Percentiles rank a stretch among this genome's conserved stretches.
Evolutionary conservation across 2,888 invertebrate genomes (phyloP).

Genomic region (Vanessa cardui): DNA sequence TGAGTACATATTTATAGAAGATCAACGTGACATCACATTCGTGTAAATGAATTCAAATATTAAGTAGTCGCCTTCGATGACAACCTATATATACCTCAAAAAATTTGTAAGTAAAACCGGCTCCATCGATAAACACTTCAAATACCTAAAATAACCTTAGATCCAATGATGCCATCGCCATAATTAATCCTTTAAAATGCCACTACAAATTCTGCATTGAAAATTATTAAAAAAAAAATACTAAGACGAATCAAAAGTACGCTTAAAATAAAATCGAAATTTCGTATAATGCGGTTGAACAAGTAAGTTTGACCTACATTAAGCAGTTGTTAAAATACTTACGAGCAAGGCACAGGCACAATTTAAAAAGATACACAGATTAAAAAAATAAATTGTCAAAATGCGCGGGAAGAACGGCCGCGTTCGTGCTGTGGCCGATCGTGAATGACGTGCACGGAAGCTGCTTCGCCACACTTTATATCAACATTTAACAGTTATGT

Average conservation of each 20-base stretch:
- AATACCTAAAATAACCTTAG: constrained; percentile 14
- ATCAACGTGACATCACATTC: constrained; percentile 34
- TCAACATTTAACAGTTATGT: constrained; percentile 79
- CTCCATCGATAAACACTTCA: constrained; percentile 33
- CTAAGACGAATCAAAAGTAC: background rate
- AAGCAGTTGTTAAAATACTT: constrained; percentile 50
- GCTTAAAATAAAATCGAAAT: background rate
- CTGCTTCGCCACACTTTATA: constrained; percentile 67
- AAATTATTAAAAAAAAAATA: background rate
- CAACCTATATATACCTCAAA: constrained; percentile 35
- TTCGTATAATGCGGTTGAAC: background rate
- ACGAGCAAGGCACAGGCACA: constrained; percentile 51
- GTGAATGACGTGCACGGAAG: constrained; percentile 79
- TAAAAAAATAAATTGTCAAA: constrained; percentile 50
- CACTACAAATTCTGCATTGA: background rate
- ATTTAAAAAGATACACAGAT: constrained; percentile 56
- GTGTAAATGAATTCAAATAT: constrained; percentile 31
- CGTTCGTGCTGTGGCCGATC: constrained; percentile 61
- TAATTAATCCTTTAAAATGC: constrained; percentile 11
- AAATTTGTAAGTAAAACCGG: constrained; percentile 41
- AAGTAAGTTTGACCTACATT: constrained; percentile 41
- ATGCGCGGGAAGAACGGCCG: constrained; percentile 64
- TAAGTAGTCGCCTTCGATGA: constrained; percentile 22
- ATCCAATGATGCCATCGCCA: constrained; percentile 28
- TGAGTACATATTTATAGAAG: constrained; percentile 7